These are phyloP conservation scores for Mythimna impura DNA, from an alignment of 2,888 invertebrate genomes.

Conservation along the genomic window DNA sequence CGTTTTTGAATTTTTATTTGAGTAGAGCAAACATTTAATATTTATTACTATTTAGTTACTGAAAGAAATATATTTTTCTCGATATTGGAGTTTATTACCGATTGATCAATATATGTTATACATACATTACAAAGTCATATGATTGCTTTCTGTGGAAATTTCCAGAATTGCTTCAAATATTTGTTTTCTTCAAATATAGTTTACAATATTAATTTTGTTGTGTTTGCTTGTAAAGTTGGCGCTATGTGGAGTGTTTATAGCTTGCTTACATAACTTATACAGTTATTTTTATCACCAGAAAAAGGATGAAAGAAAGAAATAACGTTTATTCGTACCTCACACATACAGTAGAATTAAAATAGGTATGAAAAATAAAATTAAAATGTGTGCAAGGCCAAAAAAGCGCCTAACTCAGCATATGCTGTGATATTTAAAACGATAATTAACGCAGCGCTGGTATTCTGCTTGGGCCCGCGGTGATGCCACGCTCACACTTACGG, in stretches of 20 bases:
- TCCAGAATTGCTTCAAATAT: conserved; percentile 23
- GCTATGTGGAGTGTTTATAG: neutral
- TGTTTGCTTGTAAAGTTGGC: conserved; percentile 12
- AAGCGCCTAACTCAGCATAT: too few species aligned
- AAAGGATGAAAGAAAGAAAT: too few species aligned
- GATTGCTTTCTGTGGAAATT: conserved; percentile 17
- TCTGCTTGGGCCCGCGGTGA: too few species aligned
- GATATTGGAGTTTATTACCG: conserved; percentile 11
- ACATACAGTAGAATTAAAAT: too few species aligned
- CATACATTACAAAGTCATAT: conserved; percentile 6
- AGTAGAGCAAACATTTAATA: neutral
- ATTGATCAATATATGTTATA: neutral
- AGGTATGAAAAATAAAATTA: too few species aligned
- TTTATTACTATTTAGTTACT: neutral
- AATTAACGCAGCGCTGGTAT: too few species aligned
- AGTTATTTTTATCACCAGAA: neutral
- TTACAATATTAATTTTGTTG: conserved; percentile 10
- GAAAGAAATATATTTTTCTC: conserved; percentile 11
- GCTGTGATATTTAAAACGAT: too few species aligned
- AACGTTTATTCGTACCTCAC: too few species aligned
- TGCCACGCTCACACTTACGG: too few species aligned
- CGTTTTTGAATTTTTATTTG: neutral
- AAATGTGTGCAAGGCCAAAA: too few species aligned
- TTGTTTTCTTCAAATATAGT: conserved; percentile 10
- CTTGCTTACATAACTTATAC: neutral